Evolutionary conservation across 2,888 invertebrate genomes (phyloP), one percentile per base, ranked within the genome.

Genomic region (Macrophya annulata): DNA sequence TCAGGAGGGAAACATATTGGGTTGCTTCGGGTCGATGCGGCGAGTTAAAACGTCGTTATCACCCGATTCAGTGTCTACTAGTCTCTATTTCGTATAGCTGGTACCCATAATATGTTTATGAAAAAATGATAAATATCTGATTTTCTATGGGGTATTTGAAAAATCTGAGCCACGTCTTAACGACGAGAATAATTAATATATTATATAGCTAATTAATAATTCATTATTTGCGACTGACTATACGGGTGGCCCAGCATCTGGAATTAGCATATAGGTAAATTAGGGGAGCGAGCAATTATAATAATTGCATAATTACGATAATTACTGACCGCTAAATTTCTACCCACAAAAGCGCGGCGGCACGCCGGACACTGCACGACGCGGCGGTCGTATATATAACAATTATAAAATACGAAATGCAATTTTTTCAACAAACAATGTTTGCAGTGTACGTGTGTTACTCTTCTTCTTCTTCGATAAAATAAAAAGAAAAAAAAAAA

Each of bases 291-390:
- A 87, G 86, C 88, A 89, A 91, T 91, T 90, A 90, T 87, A 88
- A 89, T 89, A 89, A 90, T 90, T 89, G 88, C 86, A 85, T 90
- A 89, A 89, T 90, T 89, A 89, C 88, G 88, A 89, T 90, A 90
- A 89, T 88, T 90, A 86, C 82, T n/a, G 15, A 71, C 65, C 65
- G 51, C 77, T 55, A 77, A 55, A 74, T 74, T 43, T 77, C 48
- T 55, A 15, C 15, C 76, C 31, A 51, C 76, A 76, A 76, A 15
- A n/a, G 59, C 9, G 45, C 43, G 45, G 21, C 43, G 45, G 12
- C 25, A 72, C n/a, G 40, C 71, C 71, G 71, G 62, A 62, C 40
- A 72, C 62, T 10, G 31, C 31, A 31, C 31, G 3, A 2, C 31
- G 31, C 62, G n/a, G 8, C n/a, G 62, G n/a, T 4, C 62, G 31